These are phyloP conservation scores for Amblyraja radiata DNA, from an alignment of 2,797 vertebrate species.

Conservation along the genomic window DNA sequence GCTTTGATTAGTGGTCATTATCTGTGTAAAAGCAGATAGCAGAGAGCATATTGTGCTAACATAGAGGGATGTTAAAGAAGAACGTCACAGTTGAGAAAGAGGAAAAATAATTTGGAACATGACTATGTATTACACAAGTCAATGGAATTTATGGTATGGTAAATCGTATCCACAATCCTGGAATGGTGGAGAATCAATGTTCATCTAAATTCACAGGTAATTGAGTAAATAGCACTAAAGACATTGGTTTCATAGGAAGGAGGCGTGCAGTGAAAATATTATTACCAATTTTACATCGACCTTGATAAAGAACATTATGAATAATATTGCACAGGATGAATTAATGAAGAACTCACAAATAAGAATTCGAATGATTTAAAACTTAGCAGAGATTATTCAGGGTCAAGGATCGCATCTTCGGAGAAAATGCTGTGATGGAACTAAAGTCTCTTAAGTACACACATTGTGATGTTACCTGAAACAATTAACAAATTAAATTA, in stretches of 20 bases:
- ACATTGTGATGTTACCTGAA: not conserved
- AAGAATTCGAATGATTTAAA: not conserved
- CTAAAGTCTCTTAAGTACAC: constrained; percentile 9
- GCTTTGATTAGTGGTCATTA: not conserved
- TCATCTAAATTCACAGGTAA: not conserved
- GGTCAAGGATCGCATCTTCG: not conserved
- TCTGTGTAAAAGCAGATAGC: not conserved
- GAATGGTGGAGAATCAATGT: not conserved
- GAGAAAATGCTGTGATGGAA: not conserved
- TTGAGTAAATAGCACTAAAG: not conserved
- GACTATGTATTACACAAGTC: not conserved
- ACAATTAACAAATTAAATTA: not conserved
- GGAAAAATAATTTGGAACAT: not conserved
- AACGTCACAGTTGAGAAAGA: not conserved
- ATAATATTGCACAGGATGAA: not conserved
- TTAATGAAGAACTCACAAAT: not conserved
- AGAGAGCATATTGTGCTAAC: not conserved
- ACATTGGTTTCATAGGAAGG: not conserved
- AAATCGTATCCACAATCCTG: not conserved
- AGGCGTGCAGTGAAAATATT: not conserved
- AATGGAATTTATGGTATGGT: not conserved
- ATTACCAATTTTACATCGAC: not conserved
- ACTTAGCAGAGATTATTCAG: not conserved
- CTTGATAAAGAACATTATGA: not conserved
- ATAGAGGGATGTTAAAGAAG: not conserved